Evolutionary conservation across 2,888 invertebrate species (phyloP).

Genomic region (Shargacucullia verbasci): DNA sequence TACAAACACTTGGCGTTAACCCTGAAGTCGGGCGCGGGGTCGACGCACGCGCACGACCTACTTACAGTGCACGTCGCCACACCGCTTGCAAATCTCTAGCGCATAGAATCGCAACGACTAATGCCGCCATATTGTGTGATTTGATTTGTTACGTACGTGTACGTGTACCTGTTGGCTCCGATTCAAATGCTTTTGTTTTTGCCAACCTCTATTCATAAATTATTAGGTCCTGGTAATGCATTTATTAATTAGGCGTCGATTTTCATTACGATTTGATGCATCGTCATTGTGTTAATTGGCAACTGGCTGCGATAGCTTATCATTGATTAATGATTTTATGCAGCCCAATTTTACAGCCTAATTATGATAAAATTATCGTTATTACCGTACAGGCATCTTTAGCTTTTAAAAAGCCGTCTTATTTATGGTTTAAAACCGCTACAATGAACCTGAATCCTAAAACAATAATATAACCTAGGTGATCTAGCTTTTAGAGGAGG

Average conservation of each 20-base stretch:
- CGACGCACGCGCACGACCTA: slow-evolving; percentile 84
- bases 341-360: too few species aligned
- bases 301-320: neutral
- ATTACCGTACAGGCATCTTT: too few species aligned
- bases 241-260: slow-evolving; percentile 6
- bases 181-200: slow-evolving; percentile 58
- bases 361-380: too few species aligned
- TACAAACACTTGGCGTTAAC: slow-evolving; percentile 72
- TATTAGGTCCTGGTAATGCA: slow-evolving; percentile 21
- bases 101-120: slow-evolving; percentile 60
- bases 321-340: neutral
- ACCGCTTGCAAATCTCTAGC: slow-evolving; percentile 81
- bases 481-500: too few species aligned
- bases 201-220: slow-evolving; percentile 32
- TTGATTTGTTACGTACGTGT: slow-evolving; percentile 56
- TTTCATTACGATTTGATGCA: slow-evolving; percentile 7
- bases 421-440: neutral
- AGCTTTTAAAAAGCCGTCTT: neutral
- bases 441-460: too few species aligned
- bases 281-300: slow-evolving; percentile 6
- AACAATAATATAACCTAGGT: too few species aligned
- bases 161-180: slow-evolving; percentile 59
- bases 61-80: slow-evolving; percentile 79
- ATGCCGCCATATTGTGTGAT: slow-evolving; percentile 62
- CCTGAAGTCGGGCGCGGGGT: slow-evolving; percentile 86